A percentile compares a stretch with the other conserved stretches of the same genome.
Evolutionary conservation across 2,797 vertebrate species (phyloP).

Genomic region (Enteromius anoplus): DNA sequence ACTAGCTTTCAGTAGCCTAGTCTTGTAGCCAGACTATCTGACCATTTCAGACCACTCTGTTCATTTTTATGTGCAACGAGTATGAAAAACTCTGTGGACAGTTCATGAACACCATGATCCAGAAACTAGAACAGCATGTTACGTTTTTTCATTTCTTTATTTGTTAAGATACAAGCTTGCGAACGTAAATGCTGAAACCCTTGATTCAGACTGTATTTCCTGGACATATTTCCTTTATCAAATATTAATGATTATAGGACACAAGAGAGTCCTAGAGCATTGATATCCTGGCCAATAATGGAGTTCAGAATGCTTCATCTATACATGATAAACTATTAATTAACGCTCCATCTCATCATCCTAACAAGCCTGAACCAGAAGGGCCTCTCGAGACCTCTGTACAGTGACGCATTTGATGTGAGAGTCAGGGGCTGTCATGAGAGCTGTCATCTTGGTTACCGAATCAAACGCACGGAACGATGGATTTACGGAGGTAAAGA

Average conservation of each 20-base stretch:
- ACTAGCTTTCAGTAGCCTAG: not conserved
- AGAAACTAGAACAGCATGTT: not conserved
- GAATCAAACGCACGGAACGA: constrained; percentile 2
- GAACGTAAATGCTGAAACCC: not conserved
- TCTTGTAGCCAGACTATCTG: not conserved
- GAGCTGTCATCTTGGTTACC: constrained; percentile 30
- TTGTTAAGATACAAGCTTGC: not conserved
- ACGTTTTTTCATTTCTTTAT: not conserved
- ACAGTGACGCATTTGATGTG: constrained; percentile 3
- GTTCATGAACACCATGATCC: not conserved
- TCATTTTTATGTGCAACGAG: not conserved
- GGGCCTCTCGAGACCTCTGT: not conserved
- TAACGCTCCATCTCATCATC: constrained; percentile 24
- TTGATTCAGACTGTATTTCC: not conserved
- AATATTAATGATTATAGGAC: constrained; percentile 19
- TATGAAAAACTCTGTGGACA: not conserved
- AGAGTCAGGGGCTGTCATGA: constrained; percentile 9
- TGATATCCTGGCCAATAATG: constrained; percentile 10
- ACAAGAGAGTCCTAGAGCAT: not conserved
- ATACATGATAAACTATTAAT: constrained; percentile 30
- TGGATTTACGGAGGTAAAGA: not conserved
- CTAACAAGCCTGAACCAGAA: constrained; percentile 32
- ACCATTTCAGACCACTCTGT: not conserved
- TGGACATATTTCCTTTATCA: not conserved
- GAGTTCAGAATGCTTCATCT: not conserved